A percentile compares a stretch with the other conserved stretches of the same genome.
These are phyloP conservation scores for Mus caroli DNA, from an alignment of 2,797 vertebrate genomes.

Conservation along the genomic window DNA sequence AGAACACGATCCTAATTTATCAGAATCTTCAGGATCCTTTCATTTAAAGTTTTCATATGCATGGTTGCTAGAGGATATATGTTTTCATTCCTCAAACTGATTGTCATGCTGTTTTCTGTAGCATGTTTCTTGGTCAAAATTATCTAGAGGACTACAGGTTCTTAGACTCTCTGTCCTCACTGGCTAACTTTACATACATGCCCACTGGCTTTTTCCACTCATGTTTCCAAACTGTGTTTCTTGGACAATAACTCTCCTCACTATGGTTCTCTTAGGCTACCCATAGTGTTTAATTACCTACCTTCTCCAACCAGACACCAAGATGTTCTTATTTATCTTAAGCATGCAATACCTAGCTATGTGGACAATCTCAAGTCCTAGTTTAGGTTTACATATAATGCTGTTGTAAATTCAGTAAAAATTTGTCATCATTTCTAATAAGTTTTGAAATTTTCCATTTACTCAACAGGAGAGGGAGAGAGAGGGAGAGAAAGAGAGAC, in stretches of 20 bases:
- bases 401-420: background rate
- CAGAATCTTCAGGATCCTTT: background rate
- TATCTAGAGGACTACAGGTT: background rate
- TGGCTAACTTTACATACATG: background rate
- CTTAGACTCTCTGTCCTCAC: background rate
- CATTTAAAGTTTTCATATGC: background rate
- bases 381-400: background rate
- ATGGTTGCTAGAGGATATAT: background rate
- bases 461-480: too few species aligned
- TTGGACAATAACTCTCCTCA: background rate
- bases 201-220: background rate
- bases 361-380: background rate
- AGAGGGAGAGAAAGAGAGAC: background rate
- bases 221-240: background rate
- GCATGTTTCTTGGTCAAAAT: background rate
- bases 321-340: background rate
- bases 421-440: too few species aligned
- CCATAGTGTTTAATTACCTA: background rate
- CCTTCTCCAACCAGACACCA: background rate
- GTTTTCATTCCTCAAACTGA: constrained; percentile 29
- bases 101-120: background rate
- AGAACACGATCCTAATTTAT: constrained; percentile 57
- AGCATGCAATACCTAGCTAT: background rate
- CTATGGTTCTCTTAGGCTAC: background rate
- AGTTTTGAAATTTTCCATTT: too few species aligned